These are phyloP conservation scores for Hassar affinis DNA, from an alignment of 2,113 vertebrate species.

Conservation along the genomic window DNA sequence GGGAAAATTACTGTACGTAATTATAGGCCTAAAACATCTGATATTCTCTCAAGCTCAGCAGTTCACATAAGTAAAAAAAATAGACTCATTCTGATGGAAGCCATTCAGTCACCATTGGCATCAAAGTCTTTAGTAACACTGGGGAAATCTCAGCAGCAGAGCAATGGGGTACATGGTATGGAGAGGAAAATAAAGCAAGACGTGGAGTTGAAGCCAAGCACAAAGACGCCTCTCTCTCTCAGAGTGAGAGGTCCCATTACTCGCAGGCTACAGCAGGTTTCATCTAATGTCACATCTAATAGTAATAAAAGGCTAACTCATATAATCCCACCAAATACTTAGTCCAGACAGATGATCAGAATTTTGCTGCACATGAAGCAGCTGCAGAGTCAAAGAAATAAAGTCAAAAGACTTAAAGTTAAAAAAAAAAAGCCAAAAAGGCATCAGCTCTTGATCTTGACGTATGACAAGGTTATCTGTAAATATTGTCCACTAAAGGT, in stretches of 20 bases:
- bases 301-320: neutral
- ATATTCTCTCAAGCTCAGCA: conserved; percentile 69
- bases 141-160: conserved; percentile 79
- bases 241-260: conserved; percentile 74
- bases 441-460: conserved; percentile 13
- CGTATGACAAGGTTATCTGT: conserved; percentile 6
- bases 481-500: conserved; percentile 26
- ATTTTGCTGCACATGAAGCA: neutral
- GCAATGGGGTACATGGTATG: conserved; percentile 76
- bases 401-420: neutral
- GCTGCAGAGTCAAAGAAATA: conserved; percentile 36
- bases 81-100: conserved; percentile 75
- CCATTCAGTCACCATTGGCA: conserved; percentile 70
- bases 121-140: conserved; percentile 67
- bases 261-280: conserved; percentile 77
- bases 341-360: conserved; percentile 33
- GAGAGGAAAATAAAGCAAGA: conserved; percentile 70
- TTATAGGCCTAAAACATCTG: conserved; percentile 74
- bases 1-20: conserved; percentile 64
- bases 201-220: conserved; percentile 66
- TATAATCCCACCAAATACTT: conserved; percentile 4
- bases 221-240: conserved; percentile 70
- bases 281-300: conserved; percentile 57
- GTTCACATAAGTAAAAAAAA: conserved; percentile 78
- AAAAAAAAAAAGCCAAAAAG: neutral